phyloP scores from a whole-genome alignment of 2,888 invertebrate genomes.

The Exephanes ischioxanthus region DNA sequence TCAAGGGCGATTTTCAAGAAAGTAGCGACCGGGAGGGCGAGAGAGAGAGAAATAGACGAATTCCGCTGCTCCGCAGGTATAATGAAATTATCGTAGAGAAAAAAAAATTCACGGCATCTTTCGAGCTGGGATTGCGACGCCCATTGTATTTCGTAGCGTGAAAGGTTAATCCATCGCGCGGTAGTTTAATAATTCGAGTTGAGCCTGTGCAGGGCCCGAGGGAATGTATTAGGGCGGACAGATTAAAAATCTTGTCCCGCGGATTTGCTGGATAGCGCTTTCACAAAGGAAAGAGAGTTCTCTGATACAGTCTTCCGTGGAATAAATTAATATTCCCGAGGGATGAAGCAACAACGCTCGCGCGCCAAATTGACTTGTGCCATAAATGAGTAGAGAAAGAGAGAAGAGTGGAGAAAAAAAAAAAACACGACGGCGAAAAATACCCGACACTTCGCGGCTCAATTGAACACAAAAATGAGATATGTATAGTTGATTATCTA shows the following conservation, averaged over 20 bases:
- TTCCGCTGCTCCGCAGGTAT: slow-evolving; percentile 44
- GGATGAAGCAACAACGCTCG: slow-evolving; percentile 50
- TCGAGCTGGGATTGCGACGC: not conserved
- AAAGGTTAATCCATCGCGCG: not conserved
- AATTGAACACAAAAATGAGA: slow-evolving; percentile 64
- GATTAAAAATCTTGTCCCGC: not conserved
- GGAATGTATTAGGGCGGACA: not conserved
- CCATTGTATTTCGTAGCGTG: slow-evolving; percentile 7
- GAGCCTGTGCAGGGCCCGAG: not conserved
- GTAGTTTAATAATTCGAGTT: not conserved
- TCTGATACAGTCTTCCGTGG: slow-evolving; percentile 57
- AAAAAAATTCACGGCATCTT: not conserved
- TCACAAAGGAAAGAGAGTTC: slow-evolving; percentile 24
- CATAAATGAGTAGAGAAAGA: slow-evolving; percentile 73
- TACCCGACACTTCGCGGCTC: slow-evolving; percentile 68
- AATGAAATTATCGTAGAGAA: slow-evolving; percentile 18
- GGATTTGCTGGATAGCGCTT: slow-evolving; percentile 32
- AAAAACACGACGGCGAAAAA: slow-evolving; percentile 21
- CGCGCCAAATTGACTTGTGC: slow-evolving; percentile 80
- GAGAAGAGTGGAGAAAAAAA: slow-evolving; percentile 43
- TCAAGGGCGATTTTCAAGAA: not conserved
- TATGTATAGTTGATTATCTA: slow-evolving; percentile 62
- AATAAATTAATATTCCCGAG: slow-evolving; percentile 45
- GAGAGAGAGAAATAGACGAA: not conserved
- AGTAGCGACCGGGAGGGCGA: not conserved